These are phyloP conservation scores for Coenonympha glycerion DNA, from an alignment of 2,888 invertebrate species.

Conservation along the genomic window DNA sequence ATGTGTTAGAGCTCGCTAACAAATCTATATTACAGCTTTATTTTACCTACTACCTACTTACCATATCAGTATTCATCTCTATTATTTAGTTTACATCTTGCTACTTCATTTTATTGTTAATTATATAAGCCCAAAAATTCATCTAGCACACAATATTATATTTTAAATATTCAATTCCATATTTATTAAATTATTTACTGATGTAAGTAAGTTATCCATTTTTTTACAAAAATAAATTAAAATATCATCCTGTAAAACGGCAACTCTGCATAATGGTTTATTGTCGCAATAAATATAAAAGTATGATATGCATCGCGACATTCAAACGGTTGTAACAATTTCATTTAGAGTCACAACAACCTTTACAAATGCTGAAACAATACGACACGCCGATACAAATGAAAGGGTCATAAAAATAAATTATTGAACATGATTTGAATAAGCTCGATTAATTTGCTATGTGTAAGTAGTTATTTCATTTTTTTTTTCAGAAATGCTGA, in stretches of 20 bases:
- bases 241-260: slow-evolving; percentile 11
- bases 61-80: too few relatives aligned
- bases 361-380: slow-evolving; percentile 16
- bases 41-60: too few relatives aligned
- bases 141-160: too few relatives aligned
- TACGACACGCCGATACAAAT: slow-evolving; percentile 4
- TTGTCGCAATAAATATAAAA: slow-evolving; percentile 21
- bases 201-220: background rate
- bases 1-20: slow-evolving; percentile 20
- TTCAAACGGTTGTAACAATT: slow-evolving; percentile 21
- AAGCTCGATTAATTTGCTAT: background rate
- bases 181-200: too few relatives aligned
- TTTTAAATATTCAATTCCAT: too few relatives aligned
- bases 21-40: slow-evolving; percentile 8
- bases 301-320: slow-evolving; percentile 23
- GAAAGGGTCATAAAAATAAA: slow-evolving; percentile 10
- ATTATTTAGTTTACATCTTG: too few relatives aligned
- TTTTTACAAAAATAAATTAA: background rate
- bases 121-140: too few relatives aligned
- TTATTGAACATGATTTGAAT: slow-evolving; percentile 9
- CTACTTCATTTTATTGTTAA: too few relatives aligned
- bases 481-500: background rate
- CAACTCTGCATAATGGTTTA: slow-evolving; percentile 16
- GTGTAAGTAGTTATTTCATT: background rate
- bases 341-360: slow-evolving; percentile 22